Conservation (phyloP, 1,140 invertebrate genomes). For the Pteromalus puparum region DNA sequence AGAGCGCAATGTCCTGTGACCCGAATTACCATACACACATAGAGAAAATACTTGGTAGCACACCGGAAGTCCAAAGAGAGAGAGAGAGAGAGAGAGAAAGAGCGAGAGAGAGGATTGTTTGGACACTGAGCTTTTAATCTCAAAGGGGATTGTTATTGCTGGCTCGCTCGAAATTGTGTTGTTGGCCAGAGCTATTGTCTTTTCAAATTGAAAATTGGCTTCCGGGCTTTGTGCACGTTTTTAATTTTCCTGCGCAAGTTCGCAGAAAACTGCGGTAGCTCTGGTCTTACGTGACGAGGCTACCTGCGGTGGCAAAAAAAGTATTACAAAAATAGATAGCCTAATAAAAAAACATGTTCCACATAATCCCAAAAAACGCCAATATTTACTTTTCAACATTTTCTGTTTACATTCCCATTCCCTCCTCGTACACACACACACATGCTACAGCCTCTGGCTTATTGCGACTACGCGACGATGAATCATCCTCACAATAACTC, state of each 20-base stretch:
- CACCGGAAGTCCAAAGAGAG: constrained; percentile 21
- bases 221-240: background rate
- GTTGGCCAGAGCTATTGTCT: background rate
- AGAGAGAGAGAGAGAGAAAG: too few relatives aligned
- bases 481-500: background rate
- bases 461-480: background rate
- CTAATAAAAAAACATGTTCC: background rate
- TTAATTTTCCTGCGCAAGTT: background rate
- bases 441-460: background rate
- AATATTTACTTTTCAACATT: constrained; percentile 21
- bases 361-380: background rate
- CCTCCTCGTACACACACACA: background rate
- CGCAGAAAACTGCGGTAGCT: too few relatives aligned
- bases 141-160: background rate
- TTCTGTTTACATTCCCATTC: constrained; percentile 2
- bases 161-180: background rate
- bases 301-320: too few relatives aligned
- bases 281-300: too few relatives aligned
- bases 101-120: background rate
- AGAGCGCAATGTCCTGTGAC: constrained; percentile 25
- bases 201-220: background rate
- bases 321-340: background rate
- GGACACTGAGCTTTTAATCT: background rate
- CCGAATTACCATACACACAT: constrained; percentile 14
- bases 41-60: background rate